These are phyloP conservation scores for Siniperca scherzeri DNA, from an alignment of 2,797 vertebrate species.

Conservation along the genomic window DNA sequence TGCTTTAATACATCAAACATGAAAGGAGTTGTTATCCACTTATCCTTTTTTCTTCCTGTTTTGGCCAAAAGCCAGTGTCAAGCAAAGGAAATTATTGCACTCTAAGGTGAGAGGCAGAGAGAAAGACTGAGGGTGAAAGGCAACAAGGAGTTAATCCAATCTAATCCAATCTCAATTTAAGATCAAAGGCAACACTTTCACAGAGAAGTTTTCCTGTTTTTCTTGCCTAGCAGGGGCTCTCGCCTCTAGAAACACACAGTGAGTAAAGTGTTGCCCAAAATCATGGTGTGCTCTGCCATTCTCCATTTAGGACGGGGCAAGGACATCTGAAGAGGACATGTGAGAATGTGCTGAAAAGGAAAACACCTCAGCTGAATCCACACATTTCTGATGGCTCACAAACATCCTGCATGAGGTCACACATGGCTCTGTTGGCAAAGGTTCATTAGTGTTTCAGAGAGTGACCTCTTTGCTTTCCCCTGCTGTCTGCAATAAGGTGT, in stretches of 20 bases:
- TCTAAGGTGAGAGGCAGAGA: conserved; percentile 56
- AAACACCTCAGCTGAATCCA: conserved; percentile 48
- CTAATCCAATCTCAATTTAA: conserved; percentile 76
- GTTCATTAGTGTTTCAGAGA: conserved; percentile 33
- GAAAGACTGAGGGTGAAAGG: conserved; percentile 48
- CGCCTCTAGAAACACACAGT: conserved; percentile 36
- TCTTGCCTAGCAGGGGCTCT: conserved; percentile 46
- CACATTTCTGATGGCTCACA: conserved; percentile 20
- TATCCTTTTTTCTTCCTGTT: conserved; percentile 52
- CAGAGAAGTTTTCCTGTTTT: conserved; percentile 61
- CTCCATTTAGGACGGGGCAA: conserved; percentile 33
- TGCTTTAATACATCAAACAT: conserved; percentile 55
- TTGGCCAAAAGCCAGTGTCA: conserved; percentile 56
- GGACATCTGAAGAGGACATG: conserved; percentile 49
- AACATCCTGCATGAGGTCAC: conserved; percentile 31
- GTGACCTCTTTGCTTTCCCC: conserved; percentile 24
- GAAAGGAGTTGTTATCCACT: conserved; percentile 59
- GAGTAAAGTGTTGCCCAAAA: conserved; percentile 41
- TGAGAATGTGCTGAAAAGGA: conserved; percentile 31
- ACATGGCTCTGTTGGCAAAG: conserved; percentile 30
- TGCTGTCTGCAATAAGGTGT: conserved; percentile 19
- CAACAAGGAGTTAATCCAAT: conserved; percentile 69
- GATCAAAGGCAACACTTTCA: conserved; percentile 74
- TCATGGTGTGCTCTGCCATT: conserved; percentile 18
- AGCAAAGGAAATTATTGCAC: conserved; percentile 54